A percentile compares a stretch with the other conserved stretches of the same genome.
Evolutionary conservation across 2,888 invertebrate species (phyloP).

Genomic region (Nomada fucata): DNA sequence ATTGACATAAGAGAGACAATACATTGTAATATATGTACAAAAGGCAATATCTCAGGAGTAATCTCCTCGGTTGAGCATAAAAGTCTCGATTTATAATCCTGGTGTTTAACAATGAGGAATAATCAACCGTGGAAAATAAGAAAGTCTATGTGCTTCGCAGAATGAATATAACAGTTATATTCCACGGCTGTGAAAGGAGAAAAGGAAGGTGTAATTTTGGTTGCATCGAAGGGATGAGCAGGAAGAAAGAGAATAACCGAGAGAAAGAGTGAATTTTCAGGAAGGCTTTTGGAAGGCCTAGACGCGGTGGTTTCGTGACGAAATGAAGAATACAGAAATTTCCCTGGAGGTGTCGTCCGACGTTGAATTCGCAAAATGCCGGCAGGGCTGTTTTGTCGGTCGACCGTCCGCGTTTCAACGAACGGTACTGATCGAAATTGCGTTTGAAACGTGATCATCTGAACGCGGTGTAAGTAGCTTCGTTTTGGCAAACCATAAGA

Average conservation of each 20-base stretch:
- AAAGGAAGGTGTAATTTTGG: constrained; percentile 24
- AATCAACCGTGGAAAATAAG: constrained; percentile 17
- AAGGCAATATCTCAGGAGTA: constrained; percentile 30
- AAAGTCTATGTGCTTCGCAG: not conserved
- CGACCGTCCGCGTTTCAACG: constrained; percentile 1
- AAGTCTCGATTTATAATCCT: constrained; percentile 8
- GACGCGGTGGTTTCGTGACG: constrained; percentile 35
- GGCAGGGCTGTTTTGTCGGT: constrained; percentile 18
- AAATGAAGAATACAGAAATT: constrained; percentile 67
- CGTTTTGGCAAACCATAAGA: constrained; percentile 28
- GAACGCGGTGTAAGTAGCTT: constrained; percentile 1
- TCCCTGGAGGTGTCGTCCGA: constrained; percentile 66
- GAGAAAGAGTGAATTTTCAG: constrained; percentile 49
- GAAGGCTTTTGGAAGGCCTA: constrained; percentile 49
- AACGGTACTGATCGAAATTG: constrained; percentile 13
- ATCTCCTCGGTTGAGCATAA: not conserved
- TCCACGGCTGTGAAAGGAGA: not conserved
- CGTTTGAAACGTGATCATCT: constrained; percentile 12
- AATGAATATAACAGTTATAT: not conserved
- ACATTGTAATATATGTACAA: no score
- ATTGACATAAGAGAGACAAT: no score
- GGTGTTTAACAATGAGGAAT: constrained; percentile 17
- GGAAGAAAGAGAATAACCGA: not conserved
- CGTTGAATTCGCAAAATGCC: constrained; percentile 30
- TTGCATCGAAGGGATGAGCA: not conserved